Conservation (phyloP, 2,797 vertebrate genomes). For the Triplophysa bombifrons region DNA sequence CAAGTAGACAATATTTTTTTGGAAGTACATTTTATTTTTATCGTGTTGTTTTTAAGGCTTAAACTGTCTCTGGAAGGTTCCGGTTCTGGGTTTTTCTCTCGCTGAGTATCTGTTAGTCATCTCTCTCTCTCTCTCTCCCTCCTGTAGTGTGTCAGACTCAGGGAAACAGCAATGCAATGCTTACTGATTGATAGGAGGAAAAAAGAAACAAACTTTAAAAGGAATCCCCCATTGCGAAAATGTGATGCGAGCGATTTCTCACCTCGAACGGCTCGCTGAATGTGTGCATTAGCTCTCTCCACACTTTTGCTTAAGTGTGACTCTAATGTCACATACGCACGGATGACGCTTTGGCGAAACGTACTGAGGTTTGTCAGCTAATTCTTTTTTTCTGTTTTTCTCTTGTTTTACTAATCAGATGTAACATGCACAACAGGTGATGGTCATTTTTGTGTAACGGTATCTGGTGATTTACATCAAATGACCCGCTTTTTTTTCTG, state of each 20-base stretch:
- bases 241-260: slow-evolving; percentile 49
- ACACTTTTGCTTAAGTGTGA: slow-evolving; percentile 47
- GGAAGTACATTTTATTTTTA: not conserved
- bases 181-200: slow-evolving; percentile 45
- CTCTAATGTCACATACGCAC: slow-evolving; percentile 47
- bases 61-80: slow-evolving; percentile 23
- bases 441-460: slow-evolving; percentile 58
- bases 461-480: slow-evolving; percentile 25
- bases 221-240: slow-evolving; percentile 38
- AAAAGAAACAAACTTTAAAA: slow-evolving; percentile 34
- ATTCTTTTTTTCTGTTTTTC: not conserved
- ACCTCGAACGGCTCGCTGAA: slow-evolving; percentile 48
- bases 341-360: slow-evolving; percentile 33
- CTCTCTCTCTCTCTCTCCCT: slow-evolving; percentile 26
- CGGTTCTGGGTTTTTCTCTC: not conserved
- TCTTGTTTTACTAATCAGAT: slow-evolving; percentile 66
- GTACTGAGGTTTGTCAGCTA: slow-evolving; percentile 5
- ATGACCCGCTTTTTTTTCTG: slow-evolving; percentile 17
- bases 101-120: slow-evolving; percentile 46
- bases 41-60: not conserved
- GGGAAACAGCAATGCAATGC: slow-evolving; percentile 32
- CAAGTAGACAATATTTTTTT: not conserved
- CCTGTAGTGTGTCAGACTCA: slow-evolving; percentile 35
- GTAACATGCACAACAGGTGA: slow-evolving; percentile 59
- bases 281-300: slow-evolving; percentile 53